Conservation (phyloP, 2,797 vertebrate genomes). For the Centroberyx gerrardi region DNA sequence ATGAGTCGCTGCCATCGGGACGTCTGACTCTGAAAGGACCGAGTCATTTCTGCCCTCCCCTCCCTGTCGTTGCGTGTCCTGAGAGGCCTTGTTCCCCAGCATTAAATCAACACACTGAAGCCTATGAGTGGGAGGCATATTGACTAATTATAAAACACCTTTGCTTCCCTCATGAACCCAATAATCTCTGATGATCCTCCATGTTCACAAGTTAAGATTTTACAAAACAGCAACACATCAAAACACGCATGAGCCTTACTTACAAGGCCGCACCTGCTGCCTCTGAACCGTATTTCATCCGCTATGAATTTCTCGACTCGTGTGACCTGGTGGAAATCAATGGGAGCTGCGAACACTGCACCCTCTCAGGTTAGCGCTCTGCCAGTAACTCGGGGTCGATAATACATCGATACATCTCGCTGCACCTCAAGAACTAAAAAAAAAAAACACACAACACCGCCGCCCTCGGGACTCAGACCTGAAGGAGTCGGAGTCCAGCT, state of each 20-base stretch:
- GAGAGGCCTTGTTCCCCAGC: too few relatives aligned
- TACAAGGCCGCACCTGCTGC: not conserved
- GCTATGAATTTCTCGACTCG: not conserved
- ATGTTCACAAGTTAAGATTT: too few relatives aligned
- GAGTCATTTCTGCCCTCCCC: slow-evolving; percentile 21
- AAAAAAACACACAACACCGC: slow-evolving; percentile 3
- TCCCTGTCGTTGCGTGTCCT: slow-evolving; percentile 6
- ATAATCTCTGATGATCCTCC: too few relatives aligned
- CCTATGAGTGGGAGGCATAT: too few relatives aligned
- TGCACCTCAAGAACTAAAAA: slow-evolving; percentile 45
- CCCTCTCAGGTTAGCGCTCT: slow-evolving; percentile 57
- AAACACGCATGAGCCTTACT: too few relatives aligned
- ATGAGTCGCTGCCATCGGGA: slow-evolving; percentile 61
- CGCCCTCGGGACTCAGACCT: slow-evolving; percentile 1
- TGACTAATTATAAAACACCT: not conserved
- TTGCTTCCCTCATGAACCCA: too few relatives aligned
- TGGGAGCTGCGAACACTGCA: not conserved
- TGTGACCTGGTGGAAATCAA: slow-evolving; percentile 40
- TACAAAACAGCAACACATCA: too few relatives aligned
- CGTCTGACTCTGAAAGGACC: slow-evolving; percentile 57
- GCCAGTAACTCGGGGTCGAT: slow-evolving; percentile 73
- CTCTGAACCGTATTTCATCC: not conserved
- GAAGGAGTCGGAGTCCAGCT: slow-evolving; percentile 27
- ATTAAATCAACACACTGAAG: too few relatives aligned
- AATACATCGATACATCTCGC: slow-evolving; percentile 65